Conservation (phyloP, 2,888 invertebrate species). For the Lasioglossum pauxillum region DNA sequence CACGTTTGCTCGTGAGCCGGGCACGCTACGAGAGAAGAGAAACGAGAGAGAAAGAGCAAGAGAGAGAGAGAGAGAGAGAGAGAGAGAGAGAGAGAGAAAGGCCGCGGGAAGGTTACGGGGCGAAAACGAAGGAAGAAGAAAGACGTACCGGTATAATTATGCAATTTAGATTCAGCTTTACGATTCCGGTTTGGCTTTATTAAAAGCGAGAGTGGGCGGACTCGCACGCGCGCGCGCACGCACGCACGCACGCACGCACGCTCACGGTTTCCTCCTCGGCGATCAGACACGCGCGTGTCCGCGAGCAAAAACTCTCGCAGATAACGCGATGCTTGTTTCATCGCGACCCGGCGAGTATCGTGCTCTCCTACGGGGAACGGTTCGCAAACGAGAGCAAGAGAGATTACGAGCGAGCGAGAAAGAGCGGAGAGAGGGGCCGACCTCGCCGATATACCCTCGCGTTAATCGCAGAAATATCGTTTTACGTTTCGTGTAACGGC, state of each 20-base stretch:
- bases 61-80: background rate
- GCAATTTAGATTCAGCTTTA: constrained; percentile 82
- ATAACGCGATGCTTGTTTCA: constrained; percentile 51
- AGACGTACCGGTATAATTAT: constrained; percentile 79
- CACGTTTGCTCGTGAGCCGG: constrained; percentile 48
- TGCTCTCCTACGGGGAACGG: background rate
- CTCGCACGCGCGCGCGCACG: background rate
- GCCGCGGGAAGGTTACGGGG: constrained; percentile 31
- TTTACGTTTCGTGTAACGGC: constrained; percentile 12
- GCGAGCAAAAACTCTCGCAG: constrained; percentile 28
- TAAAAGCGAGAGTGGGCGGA: constrained; percentile 81
- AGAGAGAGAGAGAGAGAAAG: background rate
- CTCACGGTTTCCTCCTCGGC: constrained; percentile 47
- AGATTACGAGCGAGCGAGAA: background rate
- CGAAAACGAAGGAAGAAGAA: constrained; percentile 33
- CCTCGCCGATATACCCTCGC: constrained; percentile 3
- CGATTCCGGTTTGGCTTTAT: constrained; percentile 81
- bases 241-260: background rate
- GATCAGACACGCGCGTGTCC: background rate
- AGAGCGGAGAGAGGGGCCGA: background rate
- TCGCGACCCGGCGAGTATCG: constrained; percentile 38
- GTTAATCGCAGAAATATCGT: constrained; percentile 9
- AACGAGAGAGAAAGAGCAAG: background rate
- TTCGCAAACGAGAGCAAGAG: background rate
- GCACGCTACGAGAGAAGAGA: background rate